These are phyloP conservation scores for Teleogryllus occipitalis DNA, from an alignment of 1,140 invertebrate genomes.

Conservation along the genomic window DNA sequence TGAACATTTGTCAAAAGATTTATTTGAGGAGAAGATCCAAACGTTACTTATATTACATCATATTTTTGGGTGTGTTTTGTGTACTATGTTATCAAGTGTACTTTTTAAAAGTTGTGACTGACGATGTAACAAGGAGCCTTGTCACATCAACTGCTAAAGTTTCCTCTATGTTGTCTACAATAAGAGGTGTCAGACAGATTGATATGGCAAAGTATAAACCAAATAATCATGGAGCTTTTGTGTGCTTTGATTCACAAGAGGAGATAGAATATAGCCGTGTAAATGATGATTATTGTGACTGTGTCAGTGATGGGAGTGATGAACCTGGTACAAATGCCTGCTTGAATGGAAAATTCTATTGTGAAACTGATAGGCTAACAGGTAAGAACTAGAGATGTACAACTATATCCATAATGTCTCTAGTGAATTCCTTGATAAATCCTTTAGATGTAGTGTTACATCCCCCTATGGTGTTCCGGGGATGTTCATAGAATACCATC, in stretches of 20 bases:
- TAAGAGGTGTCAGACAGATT: constrained; percentile 4
- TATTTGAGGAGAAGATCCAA: not conserved
- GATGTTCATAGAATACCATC: no score
- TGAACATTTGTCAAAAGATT: no score
- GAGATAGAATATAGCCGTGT: constrained; percentile 53
- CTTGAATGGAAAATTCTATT: constrained; percentile 70
- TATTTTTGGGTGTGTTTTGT: not conserved
- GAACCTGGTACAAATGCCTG: constrained; percentile 89
- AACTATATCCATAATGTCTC: no score
- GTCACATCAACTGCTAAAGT: not conserved
- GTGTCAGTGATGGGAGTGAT: constrained; percentile 70
- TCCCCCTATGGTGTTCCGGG: no score
- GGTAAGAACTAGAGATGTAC: not conserved
- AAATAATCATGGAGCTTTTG: constrained; percentile 35
- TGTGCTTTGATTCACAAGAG: constrained; percentile 36
- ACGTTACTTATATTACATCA: not conserved
- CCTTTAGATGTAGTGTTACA: no score
- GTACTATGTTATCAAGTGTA: not conserved
- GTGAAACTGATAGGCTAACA: constrained; percentile 44
- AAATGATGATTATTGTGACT: constrained; percentile 95
- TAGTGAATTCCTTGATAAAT: no score
- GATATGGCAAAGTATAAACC: constrained; percentile 31
- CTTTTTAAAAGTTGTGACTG: not conserved
- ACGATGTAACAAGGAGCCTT: not conserved
- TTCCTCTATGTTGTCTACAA: not conserved